Evolutionary conservation across 2,888 invertebrate genomes (phyloP).

Genomic region (Amitus sp.): DNA sequence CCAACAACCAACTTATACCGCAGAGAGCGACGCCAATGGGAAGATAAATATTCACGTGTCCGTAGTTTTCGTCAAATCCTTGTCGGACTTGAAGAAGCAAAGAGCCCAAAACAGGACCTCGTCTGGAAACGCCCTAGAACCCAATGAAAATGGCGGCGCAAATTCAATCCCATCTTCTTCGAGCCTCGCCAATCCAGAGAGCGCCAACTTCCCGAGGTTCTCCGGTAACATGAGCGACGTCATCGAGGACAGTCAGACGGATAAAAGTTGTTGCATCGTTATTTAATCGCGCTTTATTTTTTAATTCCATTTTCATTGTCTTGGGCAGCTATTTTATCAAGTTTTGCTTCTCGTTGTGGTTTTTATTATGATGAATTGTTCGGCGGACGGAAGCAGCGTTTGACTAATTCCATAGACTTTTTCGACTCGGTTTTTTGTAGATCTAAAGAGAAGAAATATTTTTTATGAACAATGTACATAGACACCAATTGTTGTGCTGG

Average conservation of each 20-base stretch:
- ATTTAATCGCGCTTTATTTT: constrained; percentile 68
- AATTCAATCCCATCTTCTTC: constrained; percentile 65
- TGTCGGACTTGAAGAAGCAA: constrained; percentile 94
- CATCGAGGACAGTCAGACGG: constrained; percentile 76
- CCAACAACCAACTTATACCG: constrained; percentile 69
- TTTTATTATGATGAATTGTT: too few relatives aligned
- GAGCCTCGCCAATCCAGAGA: constrained; percentile 60
- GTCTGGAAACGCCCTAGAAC: constrained; percentile 63
- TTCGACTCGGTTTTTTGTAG: background rate
- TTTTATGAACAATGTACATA: background rate
- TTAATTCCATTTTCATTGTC: too few relatives aligned
- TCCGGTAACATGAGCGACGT: constrained; percentile 83
- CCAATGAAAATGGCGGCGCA: constrained; percentile 63
- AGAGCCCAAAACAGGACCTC: constrained; percentile 81
- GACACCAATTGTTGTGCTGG: too few relatives aligned
- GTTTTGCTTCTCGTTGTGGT: too few relatives aligned
- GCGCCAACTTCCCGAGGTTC: constrained; percentile 68
- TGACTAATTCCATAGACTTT: background rate
- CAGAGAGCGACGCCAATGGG: constrained; percentile 80
- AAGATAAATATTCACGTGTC: constrained; percentile 90
- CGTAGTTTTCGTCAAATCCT: constrained; percentile 84
- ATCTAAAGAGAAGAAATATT: background rate
- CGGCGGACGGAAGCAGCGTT: too few relatives aligned
- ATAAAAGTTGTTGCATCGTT: constrained; percentile 78
- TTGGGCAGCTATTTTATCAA: too few relatives aligned